phyloP scores from a whole-genome alignment of 2,797 vertebrate genomes.

The Clarias pachynema region DNA sequence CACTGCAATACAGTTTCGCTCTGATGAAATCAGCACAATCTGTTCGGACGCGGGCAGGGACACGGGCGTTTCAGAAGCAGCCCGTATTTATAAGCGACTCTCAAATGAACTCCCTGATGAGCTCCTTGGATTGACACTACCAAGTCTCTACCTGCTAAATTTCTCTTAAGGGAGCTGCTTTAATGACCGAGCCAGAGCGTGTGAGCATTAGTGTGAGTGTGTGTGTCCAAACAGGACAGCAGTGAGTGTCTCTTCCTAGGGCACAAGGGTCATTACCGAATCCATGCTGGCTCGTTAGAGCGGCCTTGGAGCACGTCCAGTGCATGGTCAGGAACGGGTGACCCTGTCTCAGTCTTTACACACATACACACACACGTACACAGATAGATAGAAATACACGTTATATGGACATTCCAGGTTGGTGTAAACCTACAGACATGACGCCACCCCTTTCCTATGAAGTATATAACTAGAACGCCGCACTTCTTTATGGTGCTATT shows the following conservation, averaged over 20 bases:
- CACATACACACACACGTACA: constrained; percentile 36
- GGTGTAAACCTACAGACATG: constrained; percentile 49
- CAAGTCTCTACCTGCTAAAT: constrained; percentile 48
- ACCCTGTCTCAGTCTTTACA: constrained; percentile 51
- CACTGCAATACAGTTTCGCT: background rate
- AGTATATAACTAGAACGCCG: background rate
- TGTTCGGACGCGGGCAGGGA: background rate
- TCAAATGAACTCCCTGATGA: constrained; percentile 46
- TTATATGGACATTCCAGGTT: constrained; percentile 3
- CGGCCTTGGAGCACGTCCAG: constrained; percentile 71
- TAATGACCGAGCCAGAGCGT: constrained; percentile 51
- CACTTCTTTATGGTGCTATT: constrained; percentile 31
- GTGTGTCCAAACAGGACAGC: constrained; percentile 55
- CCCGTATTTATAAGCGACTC: constrained; percentile 35
- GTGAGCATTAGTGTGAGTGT: constrained; percentile 22
- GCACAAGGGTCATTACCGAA: constrained; percentile 59
- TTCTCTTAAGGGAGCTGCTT: constrained; percentile 50
- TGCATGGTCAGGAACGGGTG: constrained; percentile 53
- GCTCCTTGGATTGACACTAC: constrained; percentile 44
- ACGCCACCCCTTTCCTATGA: constrained; percentile 44
- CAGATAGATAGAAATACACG: constrained; percentile 6
- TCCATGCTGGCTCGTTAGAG: constrained; percentile 73
- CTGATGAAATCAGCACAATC: constrained; percentile 19
- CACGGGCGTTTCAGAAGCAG: background rate
- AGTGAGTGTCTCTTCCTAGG: constrained; percentile 58